These are phyloP conservation scores for Ryuthela nishihirai DNA, from an alignment of 2,888 invertebrate species.

Conservation along the genomic window DNA sequence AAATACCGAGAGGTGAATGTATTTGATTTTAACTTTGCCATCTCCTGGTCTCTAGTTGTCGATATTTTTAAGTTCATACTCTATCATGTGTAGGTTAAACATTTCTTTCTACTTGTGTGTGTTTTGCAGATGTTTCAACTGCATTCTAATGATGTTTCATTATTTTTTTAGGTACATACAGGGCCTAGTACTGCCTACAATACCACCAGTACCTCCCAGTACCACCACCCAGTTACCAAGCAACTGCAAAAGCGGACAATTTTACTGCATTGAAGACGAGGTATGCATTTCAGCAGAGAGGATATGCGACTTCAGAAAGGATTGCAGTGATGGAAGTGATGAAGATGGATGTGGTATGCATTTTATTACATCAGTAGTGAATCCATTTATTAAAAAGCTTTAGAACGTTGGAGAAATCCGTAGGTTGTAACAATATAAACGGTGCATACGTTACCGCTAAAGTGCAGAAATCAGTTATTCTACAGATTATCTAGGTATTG, in stretches of 20 bases:
- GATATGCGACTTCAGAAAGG: constrained; percentile 28
- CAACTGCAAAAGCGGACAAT: constrained; percentile 3
- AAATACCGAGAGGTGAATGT: too few relatives aligned
- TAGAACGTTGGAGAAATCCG: not conserved
- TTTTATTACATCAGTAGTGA: too few relatives aligned
- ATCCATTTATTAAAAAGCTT: too few relatives aligned
- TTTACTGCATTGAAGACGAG: constrained; percentile 13
- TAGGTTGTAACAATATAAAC: too few relatives aligned
- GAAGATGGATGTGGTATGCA: constrained; percentile 33
- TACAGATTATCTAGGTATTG: too few relatives aligned
- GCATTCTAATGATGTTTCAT: not conserved
- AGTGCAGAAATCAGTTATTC: too few relatives aligned
- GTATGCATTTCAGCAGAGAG: constrained; percentile 15
- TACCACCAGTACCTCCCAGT: not conserved
- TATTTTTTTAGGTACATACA: constrained; percentile 1
- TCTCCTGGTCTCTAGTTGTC: too few relatives aligned
- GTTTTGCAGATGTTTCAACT: not conserved
- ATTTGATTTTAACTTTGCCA: too few relatives aligned
- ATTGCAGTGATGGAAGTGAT: constrained; percentile 31
- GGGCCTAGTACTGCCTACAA: constrained; percentile 12
- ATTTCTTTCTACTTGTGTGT: too few relatives aligned
- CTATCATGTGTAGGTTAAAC: too few relatives aligned
- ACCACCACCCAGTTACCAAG: not conserved
- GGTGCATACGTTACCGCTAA: too few relatives aligned
- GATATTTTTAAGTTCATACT: too few relatives aligned